Evolutionary conservation across 2,888 invertebrate genomes (phyloP).

Genomic region (Melanophora roralis): DNA sequence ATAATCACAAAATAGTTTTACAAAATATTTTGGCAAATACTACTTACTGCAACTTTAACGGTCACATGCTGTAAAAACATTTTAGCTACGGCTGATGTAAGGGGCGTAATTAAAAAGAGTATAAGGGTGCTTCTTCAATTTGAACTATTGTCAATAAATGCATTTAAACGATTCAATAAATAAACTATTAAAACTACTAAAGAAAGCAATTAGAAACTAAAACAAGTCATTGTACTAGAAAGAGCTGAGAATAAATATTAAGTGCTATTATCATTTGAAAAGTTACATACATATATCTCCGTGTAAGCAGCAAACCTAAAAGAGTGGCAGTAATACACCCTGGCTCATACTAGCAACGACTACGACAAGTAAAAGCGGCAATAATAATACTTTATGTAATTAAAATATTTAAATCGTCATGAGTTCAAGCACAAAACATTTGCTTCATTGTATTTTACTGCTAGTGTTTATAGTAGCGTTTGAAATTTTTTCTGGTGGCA

Average conservation of each 20-base stretch:
- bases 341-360: not conserved
- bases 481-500: conserved; percentile 83
- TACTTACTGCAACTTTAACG: conserved; percentile 24
- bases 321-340: not conserved
- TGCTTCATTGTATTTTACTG: conserved; percentile 87
- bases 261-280: not conserved
- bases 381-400: not conserved
- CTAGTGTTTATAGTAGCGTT: conserved; percentile 85
- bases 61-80: not conserved
- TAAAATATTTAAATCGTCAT: conserved; percentile 61
- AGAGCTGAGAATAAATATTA: not conserved
- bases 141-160: conserved; percentile 38
- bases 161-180: conserved; percentile 44
- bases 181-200: conserved; percentile 9
- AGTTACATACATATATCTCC: not conserved
- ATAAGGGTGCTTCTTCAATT: conserved; percentile 12
- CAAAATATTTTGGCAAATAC: conserved; percentile 25
- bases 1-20: conserved; percentile 36
- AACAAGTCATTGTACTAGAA: not conserved
- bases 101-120: not conserved
- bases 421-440: conserved; percentile 82
- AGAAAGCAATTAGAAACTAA: not conserved
- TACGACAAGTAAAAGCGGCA: not conserved
- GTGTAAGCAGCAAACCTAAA: not conserved
- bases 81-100: not conserved